Base-by-base conservation (phyloP, 2,113 vertebrate species). In the Ginglymostoma cirratum region DNA sequence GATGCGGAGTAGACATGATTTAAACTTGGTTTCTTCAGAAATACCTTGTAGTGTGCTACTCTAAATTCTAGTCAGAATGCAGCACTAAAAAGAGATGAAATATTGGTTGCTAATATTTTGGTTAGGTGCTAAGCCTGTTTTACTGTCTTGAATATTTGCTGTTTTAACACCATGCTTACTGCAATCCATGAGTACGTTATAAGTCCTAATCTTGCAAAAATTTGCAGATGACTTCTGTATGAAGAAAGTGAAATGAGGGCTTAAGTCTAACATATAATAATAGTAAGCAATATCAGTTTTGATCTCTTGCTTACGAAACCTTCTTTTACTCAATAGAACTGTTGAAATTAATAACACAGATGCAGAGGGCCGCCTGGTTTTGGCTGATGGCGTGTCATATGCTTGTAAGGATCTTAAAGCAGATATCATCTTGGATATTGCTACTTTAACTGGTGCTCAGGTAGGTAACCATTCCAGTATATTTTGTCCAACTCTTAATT, bases 271-370 rank as follows among this genome's bases (percentile, higher is more conserved):
- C 8, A 24, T 61, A 61, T 61, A 61, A 12, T 61, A 61, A 61
- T 61, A 61, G 6, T 83, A 21, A 83, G 38, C 38, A 89, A 89
- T 1, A 89, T 89, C 45, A 87, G 45, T 48, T 89, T 5, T 92
- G 14, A 61, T n/a, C 30, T 92, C 65, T 15, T n/a, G n/a, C 87
- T 92, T 65, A 65, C 61, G 21, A 78, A 95, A 72, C 5, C 52
- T 24, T 78, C 6, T 55, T 61, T 83, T 85, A 23, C 42, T 96
- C 96, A 96, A 96, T 96, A 96, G 96, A 95, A 96, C 95, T 94
- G 96, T 96, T 96, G 96, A 97, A 96, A 97, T 97, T 96, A 96
- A 97, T 97, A 97, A 96, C 0, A 0, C 96, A 96, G 97, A 96
- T 96, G 97, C 96, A 96, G 95, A 95, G 96, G 96, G 96, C 96